Percentiles rank a stretch among this genome's conserved stretches.
Evolutionary conservation across 2,888 invertebrate species (phyloP).

Genomic region (Trichogramma evanescens): DNA sequence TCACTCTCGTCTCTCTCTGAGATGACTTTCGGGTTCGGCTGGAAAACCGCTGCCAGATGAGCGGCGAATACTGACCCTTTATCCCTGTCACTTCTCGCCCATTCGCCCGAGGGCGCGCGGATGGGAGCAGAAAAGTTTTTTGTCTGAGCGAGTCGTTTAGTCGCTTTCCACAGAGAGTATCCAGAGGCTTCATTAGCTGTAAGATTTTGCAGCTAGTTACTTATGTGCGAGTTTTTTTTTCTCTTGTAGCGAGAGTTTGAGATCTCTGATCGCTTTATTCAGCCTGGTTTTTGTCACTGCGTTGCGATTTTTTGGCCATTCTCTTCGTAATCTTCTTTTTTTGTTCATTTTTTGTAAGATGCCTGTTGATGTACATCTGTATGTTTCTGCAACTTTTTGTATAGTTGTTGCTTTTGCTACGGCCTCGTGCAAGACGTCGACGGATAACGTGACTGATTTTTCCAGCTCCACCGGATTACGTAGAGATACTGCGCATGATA

Average conservation of each 20-base stretch:
- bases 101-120: background rate
- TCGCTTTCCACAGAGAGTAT: slow-evolving; percentile 2
- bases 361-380: too few species aligned
- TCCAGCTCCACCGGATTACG: background rate
- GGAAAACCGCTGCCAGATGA: too few species aligned
- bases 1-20: too few species aligned
- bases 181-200: background rate
- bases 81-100: too few species aligned
- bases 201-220: background rate
- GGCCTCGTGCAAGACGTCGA: background rate
- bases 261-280: background rate
- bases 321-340: background rate
- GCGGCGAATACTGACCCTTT: too few species aligned
- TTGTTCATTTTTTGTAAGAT: too few species aligned
- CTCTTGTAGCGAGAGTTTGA: background rate
- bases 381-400: too few species aligned
- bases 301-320: background rate
- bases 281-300: background rate
- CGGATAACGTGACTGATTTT: background rate
- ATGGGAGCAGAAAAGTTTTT: background rate
- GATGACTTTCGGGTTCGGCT: too few species aligned
- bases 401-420: too few species aligned
- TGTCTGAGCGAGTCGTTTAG: background rate
- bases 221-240: background rate
- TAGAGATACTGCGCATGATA: background rate